Evolutionary conservation across 1,140 invertebrate genomes (phyloP).

Genomic region (Pemphigus obesinymphae): DNA sequence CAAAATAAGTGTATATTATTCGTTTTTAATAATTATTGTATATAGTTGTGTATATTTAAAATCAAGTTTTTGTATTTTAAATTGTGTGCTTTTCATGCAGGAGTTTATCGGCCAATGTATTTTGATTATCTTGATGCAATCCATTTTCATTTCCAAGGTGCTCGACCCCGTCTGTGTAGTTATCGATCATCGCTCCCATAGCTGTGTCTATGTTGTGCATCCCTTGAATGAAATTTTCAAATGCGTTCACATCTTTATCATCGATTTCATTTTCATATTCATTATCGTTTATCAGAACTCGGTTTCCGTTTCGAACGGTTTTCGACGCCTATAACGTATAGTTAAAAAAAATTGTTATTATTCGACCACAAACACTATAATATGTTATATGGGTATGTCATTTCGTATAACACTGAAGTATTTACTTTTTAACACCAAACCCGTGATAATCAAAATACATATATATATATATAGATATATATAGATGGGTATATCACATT

Average conservation of each 20-base stretch:
- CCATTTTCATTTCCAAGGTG: background rate
- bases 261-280: background rate
- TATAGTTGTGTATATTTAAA: no score
- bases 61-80: no score
- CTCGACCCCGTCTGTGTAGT: background rate
- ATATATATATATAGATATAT: no score
- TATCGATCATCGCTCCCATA: conserved; percentile 28
- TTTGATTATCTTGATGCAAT: background rate
- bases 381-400: background rate
- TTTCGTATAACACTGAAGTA: background rate
- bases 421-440: background rate
- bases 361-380: background rate
- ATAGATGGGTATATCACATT: no score
- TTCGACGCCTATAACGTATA: conserved; percentile 10
- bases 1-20: no score
- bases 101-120: no score
- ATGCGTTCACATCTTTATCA: background rate
- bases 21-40: no score
- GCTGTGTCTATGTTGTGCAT: conserved; percentile 9
- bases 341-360: no score
- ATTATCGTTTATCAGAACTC: background rate
- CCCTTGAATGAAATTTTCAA: background rate
- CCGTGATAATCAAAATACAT: background rate
- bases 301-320: background rate
- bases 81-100: no score